Conservation (phyloP, 2,113 vertebrate genomes). For the Meles meles region DNA sequence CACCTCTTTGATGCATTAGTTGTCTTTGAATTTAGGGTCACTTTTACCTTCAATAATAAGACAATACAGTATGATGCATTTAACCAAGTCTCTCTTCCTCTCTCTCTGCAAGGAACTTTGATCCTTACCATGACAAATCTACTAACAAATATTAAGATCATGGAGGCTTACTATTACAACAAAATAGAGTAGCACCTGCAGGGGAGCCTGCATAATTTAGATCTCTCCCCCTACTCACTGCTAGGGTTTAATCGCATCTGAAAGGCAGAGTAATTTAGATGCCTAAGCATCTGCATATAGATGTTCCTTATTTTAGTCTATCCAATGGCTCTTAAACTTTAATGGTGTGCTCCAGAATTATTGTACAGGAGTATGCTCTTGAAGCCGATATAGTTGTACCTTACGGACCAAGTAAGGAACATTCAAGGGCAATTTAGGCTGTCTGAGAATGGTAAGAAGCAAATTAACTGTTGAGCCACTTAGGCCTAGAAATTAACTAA, state of each 20-base stretch:
- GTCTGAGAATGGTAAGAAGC: constrained; percentile 22
- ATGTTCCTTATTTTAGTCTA: not conserved
- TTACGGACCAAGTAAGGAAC: not conserved
- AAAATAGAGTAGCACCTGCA: not conserved
- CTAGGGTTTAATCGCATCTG: not conserved
- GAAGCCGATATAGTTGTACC: not conserved
- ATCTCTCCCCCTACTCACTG: not conserved
- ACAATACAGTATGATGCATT: not conserved
- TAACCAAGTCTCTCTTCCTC: not conserved
- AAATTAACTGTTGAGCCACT: not conserved
- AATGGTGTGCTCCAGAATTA: not conserved
- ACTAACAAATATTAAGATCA: not conserved
- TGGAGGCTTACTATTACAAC: not conserved
- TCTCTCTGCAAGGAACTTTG: not conserved
- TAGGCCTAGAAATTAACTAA: not conserved
- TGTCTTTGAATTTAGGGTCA: not conserved
- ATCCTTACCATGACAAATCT: not conserved
- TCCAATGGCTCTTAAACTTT: not conserved
- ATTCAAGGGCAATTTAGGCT: not conserved
- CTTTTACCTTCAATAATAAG: not conserved
- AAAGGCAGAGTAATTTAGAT: not conserved
- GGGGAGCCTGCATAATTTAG: not conserved
- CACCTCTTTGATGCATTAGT: not conserved
- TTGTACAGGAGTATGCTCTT: not conserved
- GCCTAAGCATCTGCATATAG: not conserved